A percentile compares a stretch with the other conserved stretches of the same genome.
Conservation (phyloP, 2,797 vertebrate genomes). For the Protonibea diacanthus region DNA sequence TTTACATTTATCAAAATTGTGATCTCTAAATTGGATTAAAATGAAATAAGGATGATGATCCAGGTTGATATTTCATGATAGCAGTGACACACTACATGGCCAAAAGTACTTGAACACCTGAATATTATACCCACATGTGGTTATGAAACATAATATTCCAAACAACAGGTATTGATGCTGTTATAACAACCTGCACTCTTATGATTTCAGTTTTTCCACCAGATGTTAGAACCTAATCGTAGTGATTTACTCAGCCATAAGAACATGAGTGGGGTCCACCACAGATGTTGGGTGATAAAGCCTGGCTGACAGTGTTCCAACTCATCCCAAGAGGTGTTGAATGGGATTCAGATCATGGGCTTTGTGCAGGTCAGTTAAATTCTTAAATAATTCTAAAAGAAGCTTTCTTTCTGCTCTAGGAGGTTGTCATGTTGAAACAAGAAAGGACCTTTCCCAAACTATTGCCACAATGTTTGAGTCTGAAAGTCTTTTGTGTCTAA, state of each 20-base stretch:
- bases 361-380: background rate
- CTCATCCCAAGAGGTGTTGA: background rate
- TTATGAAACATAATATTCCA: background rate
- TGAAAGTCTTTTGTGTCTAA: background rate
- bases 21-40: background rate
- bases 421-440: too few species aligned
- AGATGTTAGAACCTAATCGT: background rate
- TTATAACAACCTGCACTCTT: background rate
- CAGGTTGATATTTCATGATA: background rate
- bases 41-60: slow-evolving; percentile 1
- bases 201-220: background rate
- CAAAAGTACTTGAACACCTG: background rate
- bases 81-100: background rate
- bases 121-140: background rate
- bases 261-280: too few species aligned
- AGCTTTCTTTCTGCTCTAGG: background rate
- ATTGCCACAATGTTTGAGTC: background rate
- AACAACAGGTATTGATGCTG: background rate
- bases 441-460: background rate
- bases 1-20: background rate
- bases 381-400: background rate
- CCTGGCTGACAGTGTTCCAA: background rate
- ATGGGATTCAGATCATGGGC: background rate
- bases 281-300: background rate
- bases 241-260: background rate